phyloP scores from a whole-genome alignment of 2,797 vertebrate species.

The Pseudocheirus occidentalis region DNA sequence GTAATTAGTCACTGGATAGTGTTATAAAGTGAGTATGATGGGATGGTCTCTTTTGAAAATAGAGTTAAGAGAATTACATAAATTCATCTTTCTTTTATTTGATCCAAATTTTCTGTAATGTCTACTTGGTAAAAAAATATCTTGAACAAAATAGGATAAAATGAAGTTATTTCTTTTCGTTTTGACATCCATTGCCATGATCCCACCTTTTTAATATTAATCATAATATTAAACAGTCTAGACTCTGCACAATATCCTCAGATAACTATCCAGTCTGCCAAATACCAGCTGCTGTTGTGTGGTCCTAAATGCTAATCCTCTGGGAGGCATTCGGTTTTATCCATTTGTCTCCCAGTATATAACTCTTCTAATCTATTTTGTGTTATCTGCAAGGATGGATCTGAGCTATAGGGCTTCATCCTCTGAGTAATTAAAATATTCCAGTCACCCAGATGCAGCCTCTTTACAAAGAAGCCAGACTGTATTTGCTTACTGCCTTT shows the following conservation, averaged over 20 bases:
- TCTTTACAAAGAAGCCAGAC: slow-evolving; percentile 1
- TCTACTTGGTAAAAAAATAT: not conserved
- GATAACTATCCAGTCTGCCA: slow-evolving; percentile 37
- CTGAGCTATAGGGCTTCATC: slow-evolving; percentile 49
- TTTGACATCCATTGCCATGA: slow-evolving; percentile 35
- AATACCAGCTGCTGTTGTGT: slow-evolving; percentile 45
- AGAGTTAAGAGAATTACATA: not conserved
- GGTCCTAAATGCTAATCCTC: slow-evolving; percentile 46
- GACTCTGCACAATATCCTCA: slow-evolving; percentile 36
- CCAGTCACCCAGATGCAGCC: not conserved
- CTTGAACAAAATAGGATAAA: not conserved
- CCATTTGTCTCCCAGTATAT: not conserved
- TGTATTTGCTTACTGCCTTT: not conserved
- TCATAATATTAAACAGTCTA: slow-evolving; percentile 33
- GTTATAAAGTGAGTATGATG: slow-evolving; percentile 33
- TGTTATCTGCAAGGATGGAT: slow-evolving; percentile 42
- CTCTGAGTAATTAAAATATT: slow-evolving; percentile 38
- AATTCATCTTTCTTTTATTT: not conserved
- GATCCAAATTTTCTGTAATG: not conserved
- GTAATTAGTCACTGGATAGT: slow-evolving; percentile 14
- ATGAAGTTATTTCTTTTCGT: not conserved
- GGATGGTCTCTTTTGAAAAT: not conserved
- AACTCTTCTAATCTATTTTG: slow-evolving; percentile 34
- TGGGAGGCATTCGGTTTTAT: slow-evolving; percentile 22
- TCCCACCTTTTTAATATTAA: slow-evolving; percentile 27